Evolutionary conservation across 2,113 vertebrate genomes (phyloP), one percentile per base, ranked within the genome.

Genomic region (Varanus salvator): DNA sequence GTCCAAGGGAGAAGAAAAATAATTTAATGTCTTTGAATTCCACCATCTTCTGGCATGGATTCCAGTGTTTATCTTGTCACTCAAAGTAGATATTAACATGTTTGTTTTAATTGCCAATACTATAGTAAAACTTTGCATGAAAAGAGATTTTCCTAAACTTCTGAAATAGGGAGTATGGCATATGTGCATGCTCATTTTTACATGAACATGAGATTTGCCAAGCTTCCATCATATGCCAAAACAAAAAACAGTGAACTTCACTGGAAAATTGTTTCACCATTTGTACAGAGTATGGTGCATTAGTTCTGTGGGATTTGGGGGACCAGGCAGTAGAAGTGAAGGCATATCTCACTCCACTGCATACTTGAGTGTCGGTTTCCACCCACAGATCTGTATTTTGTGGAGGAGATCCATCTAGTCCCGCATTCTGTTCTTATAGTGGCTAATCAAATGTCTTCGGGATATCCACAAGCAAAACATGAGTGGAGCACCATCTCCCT

Each of bases 1-100:
- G 7, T 85, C 29, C 75, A 57, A 71, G 31, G 8, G 80, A 68
- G 17, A 80, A 69, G 52, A 68, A 89, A 88, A 69, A 52, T 60
- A 89, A 89, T 27, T 71, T 89, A 78, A 91, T 27, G 12, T 11
- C 88, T 86, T 80, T 54, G 77, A 91, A 60, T 38, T 57, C n/a
- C 27, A 54, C 8, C 74, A 29, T 44, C 54, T 14, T 48, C 34
- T 82, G 52, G n/a, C 34, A 80, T 44, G 12, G 25, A 21, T 77
- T 87, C 57, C 34, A 78, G 1, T 44, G 29, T 84, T 44, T 23
- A n/a, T 74, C 31, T 17, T 72, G 57, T 68, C 38, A 50, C 6
- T 17, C 31, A 57, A 48, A 87, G 38, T 6, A 17, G 34, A 12
- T 44, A 31, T 11, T 85, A 14, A 25, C 17, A 21, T 68, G 11